Percentiles rank a stretch among this genome's conserved stretches.
phyloP scores from a whole-genome alignment of 2,888 invertebrate species.

The Ceratothoa steindachneri region DNA sequence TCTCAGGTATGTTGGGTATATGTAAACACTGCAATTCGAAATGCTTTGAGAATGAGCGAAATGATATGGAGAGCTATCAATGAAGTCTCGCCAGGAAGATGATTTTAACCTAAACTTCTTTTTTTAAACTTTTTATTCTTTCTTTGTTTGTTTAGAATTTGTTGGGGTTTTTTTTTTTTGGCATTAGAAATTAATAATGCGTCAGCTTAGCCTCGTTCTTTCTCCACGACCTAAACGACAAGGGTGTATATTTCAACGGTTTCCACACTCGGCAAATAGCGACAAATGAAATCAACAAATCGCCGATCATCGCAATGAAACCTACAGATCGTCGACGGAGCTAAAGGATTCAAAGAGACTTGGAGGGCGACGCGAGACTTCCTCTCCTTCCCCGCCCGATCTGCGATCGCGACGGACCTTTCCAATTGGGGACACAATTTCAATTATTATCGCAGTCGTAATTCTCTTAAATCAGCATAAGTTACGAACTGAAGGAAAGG shows the following conservation, averaged over 20 bases:
- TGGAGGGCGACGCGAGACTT: too few species aligned
- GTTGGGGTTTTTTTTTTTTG: too few species aligned
- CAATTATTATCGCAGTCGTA: background rate
- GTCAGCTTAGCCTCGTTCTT: too few species aligned
- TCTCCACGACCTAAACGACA: too few species aligned
- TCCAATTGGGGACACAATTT: background rate
- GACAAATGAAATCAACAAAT: too few species aligned
- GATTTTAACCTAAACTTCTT: background rate
- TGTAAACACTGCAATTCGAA: background rate
- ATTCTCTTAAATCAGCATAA: background rate
- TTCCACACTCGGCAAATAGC: too few species aligned
- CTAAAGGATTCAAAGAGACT: too few species aligned
- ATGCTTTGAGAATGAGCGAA: background rate
- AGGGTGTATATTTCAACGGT: too few species aligned
- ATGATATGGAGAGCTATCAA: background rate
- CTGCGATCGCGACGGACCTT: too few species aligned
- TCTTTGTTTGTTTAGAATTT: background rate
- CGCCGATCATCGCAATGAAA: too few species aligned
- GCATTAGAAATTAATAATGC: background rate
- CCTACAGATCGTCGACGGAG: too few species aligned
- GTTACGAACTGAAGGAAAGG: background rate
- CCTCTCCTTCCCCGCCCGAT: background rate
- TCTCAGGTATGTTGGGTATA: background rate
- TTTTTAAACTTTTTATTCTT: background rate
- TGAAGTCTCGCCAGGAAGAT: background rate